Evolutionary conservation across 1,140 invertebrate species (phyloP).

Genomic region (Meloidogyne floridensis): DNA sequence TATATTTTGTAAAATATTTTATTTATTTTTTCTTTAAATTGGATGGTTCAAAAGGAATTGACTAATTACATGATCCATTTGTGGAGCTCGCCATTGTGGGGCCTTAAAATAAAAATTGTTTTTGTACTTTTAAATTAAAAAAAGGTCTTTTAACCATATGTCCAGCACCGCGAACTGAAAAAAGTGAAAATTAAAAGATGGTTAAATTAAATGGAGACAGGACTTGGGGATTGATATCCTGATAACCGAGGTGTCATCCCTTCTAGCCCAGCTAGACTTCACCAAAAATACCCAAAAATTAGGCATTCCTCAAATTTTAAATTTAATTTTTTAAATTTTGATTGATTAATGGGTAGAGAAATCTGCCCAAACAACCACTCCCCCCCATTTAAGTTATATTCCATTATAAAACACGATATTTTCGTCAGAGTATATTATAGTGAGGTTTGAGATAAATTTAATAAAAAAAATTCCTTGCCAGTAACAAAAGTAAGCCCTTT

Average conservation of each 20-base stretch:
- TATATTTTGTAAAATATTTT: too few relatives aligned
- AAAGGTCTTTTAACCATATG: slow-evolving; percentile 20
- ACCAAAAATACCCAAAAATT: too few relatives aligned
- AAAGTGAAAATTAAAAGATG: not conserved
- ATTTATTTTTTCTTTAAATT: slow-evolving; percentile 47
- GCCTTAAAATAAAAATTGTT: slow-evolving; percentile 69
- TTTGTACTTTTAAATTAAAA: not conserved
- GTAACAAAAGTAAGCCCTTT: slow-evolving; percentile 64
- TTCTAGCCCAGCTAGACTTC: too few relatives aligned
- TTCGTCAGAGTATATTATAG: too few relatives aligned
- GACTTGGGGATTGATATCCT: too few relatives aligned
- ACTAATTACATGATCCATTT: slow-evolving; percentile 67
- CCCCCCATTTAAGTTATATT: not conserved
- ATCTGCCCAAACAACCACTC: too few relatives aligned
- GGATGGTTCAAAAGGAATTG: slow-evolving; percentile 67
- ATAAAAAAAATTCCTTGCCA: not conserved
- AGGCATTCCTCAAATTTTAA: too few relatives aligned
- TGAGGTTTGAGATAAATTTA: too few relatives aligned
- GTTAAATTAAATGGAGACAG: not conserved
- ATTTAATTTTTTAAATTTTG: too few relatives aligned
- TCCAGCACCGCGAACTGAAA: slow-evolving; percentile 27
- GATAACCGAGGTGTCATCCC: too few relatives aligned
- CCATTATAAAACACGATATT: too few relatives aligned
- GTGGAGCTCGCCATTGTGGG: slow-evolving; percentile 70
- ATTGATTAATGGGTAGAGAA: too few relatives aligned